These are phyloP conservation scores for Botia almorhae DNA, from an alignment of 2,797 vertebrate species.

Conservation along the genomic window DNA sequence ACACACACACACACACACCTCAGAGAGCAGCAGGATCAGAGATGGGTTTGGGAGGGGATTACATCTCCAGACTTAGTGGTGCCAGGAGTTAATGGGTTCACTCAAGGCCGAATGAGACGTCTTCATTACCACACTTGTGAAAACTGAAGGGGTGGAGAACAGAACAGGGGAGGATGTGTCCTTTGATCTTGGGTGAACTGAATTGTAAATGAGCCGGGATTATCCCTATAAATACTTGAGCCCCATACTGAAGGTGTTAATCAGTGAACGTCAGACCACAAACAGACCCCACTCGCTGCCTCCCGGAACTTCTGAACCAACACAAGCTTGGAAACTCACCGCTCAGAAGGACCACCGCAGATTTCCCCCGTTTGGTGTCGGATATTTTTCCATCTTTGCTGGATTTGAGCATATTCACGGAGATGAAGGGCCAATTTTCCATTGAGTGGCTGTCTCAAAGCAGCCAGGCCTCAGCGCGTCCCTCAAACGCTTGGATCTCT, in stretches of 20 bases:
- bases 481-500: conserved; percentile 19
- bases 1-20: conserved; percentile 49
- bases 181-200: conserved; percentile 78
- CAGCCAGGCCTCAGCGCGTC: conserved; percentile 65
- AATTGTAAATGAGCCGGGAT: conserved; percentile 67
- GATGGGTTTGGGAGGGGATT: conserved; percentile 54
- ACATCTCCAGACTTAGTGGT: conserved; percentile 79
- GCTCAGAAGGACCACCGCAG: conserved; percentile 12
- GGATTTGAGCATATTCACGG: neutral
- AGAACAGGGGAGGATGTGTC: conserved; percentile 62
- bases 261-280: conserved; percentile 39
- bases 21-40: conserved; percentile 57
- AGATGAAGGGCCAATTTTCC: conserved; percentile 78
- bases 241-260: conserved; percentile 50
- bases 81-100: conserved; percentile 82
- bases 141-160: conserved; percentile 73
- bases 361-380: neutral
- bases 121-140: conserved; percentile 86
- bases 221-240: conserved; percentile 72
- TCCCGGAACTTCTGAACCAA: conserved; percentile 19
- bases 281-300: conserved; percentile 37
- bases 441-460: conserved; percentile 84
- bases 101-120: conserved; percentile 79
- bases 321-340: neutral
- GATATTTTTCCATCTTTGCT: conserved; percentile 15